Evolutionary conservation across 2,113 vertebrate genomes (phyloP), one percentile per base, ranked within the genome.

Genomic region (Cottus gobio): DNA sequence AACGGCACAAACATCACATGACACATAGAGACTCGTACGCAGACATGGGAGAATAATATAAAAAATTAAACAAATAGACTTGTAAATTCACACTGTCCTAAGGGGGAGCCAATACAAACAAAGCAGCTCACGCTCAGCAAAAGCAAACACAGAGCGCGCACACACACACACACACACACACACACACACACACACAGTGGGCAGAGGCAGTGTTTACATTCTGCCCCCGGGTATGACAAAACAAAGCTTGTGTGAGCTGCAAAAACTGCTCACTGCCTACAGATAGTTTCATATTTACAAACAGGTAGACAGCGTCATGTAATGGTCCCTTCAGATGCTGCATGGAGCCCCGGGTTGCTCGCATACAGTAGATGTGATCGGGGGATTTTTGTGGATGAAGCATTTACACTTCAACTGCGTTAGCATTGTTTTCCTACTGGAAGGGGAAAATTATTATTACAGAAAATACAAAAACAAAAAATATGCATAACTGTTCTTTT

Each of bases 141-240:
- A 60, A 65, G 67, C 76, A 80, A 87, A 87, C 80, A 82, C 30
- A 65, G 30, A 2, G 28, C 13, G 36, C 46, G 18, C 50, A 70
- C 12, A 71, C 4, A 42, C 28, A 42, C 26, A 28, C 24, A 50
- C 22, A 87, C 79, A 82, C 58, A 71, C 26, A 52, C 63, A 87
- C 80, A 82, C 34, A 68, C 26, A 44, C 36, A 37, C 37, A 65
- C 58, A 76, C 8, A 74, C 31, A 62, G 87, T 85, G 74, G 80
- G 73, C 69, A 79, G 60, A 73, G 72, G 61, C 67, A 26, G 79
- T 85, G 89, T 93, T 93, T 89, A 90, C 80, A 82, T 86, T 85
- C 77, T 71, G 77, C 77, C 83, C 78, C 70, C 6, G 52, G 39
- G 67, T 66, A 61, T 48, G 22, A 63, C 66, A 31, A 86, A 82